Conservation (phyloP, 2,888 invertebrate species). For the Malthinus flaveolus region DNA sequence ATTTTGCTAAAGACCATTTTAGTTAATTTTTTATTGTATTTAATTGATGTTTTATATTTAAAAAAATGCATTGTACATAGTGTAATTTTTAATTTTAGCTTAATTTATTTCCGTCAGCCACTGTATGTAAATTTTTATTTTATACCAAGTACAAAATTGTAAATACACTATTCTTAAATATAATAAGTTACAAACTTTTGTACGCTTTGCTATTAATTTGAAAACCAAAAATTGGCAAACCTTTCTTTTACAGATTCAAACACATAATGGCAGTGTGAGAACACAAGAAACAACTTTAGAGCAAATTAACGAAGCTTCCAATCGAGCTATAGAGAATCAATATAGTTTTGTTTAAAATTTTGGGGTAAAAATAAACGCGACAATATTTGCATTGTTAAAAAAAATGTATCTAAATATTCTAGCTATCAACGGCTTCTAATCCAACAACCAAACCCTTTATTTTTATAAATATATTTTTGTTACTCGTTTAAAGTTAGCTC, state of each 20-base stretch:
- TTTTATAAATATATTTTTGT: too few relatives aligned
- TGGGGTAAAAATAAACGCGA: not conserved
- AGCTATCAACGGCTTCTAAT: too few relatives aligned
- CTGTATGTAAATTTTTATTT: constrained; percentile 6
- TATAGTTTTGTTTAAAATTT: constrained; percentile 69
- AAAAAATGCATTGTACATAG: constrained; percentile 4
- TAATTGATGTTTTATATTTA: constrained; percentile 2
- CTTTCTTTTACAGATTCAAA: constrained; percentile 62
- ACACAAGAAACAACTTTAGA: constrained; percentile 79
- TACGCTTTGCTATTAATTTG: not conserved
- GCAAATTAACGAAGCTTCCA: constrained; percentile 55
- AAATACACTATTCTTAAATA: constrained; percentile 16
- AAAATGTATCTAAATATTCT: not conserved
- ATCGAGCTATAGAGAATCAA: constrained; percentile 80
- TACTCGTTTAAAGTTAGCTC: too few relatives aligned
- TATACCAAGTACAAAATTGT: constrained; percentile 25
- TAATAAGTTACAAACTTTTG: not conserved
- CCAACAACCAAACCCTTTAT: too few relatives aligned
- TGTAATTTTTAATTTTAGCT: constrained; percentile 1
- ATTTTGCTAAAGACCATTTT: too few relatives aligned
- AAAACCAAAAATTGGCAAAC: not conserved
- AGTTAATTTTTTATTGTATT: not conserved
- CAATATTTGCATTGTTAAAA: not conserved
- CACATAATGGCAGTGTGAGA: constrained; percentile 80
- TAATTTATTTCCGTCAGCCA: not conserved